A percentile compares a stretch with the other conserved stretches of the same genome.
These are phyloP conservation scores for Trichogramma pretiosum DNA, from an alignment of 1,140 invertebrate genomes.

Conservation along the genomic window DNA sequence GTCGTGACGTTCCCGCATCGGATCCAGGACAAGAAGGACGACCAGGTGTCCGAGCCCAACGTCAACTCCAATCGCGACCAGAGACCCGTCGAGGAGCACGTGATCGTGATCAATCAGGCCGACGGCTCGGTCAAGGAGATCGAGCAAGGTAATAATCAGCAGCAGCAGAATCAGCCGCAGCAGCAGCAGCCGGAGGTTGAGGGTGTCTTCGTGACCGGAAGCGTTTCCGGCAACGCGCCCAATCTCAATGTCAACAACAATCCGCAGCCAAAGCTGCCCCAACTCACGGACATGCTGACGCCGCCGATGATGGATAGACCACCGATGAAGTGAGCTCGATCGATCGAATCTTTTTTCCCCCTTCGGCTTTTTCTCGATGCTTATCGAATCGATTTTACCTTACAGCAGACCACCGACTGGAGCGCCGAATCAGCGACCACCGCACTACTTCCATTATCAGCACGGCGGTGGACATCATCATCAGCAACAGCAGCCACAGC, in stretches of 20 bases:
- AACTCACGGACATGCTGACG: constrained; percentile 34
- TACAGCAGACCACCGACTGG: constrained; percentile 25
- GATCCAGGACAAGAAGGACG: background rate
- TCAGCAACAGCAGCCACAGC: too few relatives aligned
- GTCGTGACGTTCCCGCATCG: constrained; percentile 6
- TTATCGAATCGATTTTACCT: too few relatives aligned
- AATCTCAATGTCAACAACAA: background rate
- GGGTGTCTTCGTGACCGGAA: background rate
- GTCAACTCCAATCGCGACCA: too few relatives aligned
- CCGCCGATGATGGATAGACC: constrained; percentile 29
- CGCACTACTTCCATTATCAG: constrained; percentile 30
- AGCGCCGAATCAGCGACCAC: constrained; percentile 26
- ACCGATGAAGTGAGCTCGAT: constrained; percentile 14
- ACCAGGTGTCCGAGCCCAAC: background rate
- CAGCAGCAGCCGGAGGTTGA: background rate
- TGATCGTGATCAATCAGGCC: constrained; percentile 35
- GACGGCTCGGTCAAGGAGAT: constrained; percentile 32
- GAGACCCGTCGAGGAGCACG: constrained; percentile 32
- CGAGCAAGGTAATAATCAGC: background rate
- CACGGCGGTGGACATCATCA: too few relatives aligned
- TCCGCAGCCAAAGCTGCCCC: constrained; percentile 24
- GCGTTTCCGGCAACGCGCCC: background rate
- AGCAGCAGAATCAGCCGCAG: too few relatives aligned
- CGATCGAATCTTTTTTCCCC: too few relatives aligned
- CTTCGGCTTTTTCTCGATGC: too few relatives aligned